A percentile compares a stretch with the other conserved stretches of the same genome.
Evolutionary conservation across 2,797 vertebrate genomes (phyloP).

Genomic region (Somateria mollissima): DNA sequence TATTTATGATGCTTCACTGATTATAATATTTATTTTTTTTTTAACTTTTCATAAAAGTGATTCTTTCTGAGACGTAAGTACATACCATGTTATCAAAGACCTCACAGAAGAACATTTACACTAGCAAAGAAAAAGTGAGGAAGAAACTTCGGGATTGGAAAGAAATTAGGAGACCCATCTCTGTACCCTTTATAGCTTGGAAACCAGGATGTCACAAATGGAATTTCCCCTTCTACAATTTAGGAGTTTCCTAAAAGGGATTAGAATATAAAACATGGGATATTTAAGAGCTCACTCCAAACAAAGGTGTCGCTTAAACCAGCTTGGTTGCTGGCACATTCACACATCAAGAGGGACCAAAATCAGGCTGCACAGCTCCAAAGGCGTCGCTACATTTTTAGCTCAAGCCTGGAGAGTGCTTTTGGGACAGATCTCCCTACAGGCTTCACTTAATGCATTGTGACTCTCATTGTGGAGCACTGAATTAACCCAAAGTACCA

Average conservation of each 20-base stretch:
- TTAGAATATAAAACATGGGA: slow-evolving; percentile 63
- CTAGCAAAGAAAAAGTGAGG: neutral
- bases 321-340: neutral
- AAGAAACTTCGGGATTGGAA: slow-evolving; percentile 23
- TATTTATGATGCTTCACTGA: slow-evolving; percentile 81
- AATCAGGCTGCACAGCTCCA: neutral
- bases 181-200: neutral
- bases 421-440: neutral
- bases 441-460: neutral
- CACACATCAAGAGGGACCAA: neutral
- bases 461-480: neutral
- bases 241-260: slow-evolving; percentile 36
- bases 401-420: neutral
- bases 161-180: slow-evolving; percentile 17
- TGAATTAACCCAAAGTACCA: neutral
- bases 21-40: slow-evolving; percentile 81
- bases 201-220: neutral
- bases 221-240: neutral
- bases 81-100: slow-evolving; percentile 42
- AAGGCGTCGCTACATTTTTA: neutral
- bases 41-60: slow-evolving; percentile 70
- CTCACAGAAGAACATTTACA: slow-evolving; percentile 7
- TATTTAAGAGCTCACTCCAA: slow-evolving; percentile 58
- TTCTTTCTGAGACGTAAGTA: slow-evolving; percentile 68
- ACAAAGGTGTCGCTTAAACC: slow-evolving; percentile 60